These are phyloP conservation scores for Calyptommatus sinebrachiatus DNA, from an alignment of 2,113 vertebrate genomes.

Conservation along the genomic window DNA sequence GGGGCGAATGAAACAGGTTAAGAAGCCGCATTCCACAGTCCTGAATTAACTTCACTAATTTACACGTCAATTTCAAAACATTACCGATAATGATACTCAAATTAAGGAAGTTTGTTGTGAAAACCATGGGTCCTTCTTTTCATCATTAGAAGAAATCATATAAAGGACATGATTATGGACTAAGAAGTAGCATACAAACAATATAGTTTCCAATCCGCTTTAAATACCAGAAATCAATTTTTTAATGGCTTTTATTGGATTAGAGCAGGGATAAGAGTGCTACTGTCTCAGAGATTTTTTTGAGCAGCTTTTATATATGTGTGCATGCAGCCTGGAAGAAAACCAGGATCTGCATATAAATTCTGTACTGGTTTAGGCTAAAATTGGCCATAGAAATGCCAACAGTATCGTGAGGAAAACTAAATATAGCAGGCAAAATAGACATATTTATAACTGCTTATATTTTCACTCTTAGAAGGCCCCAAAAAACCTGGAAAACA, in stretches of 20 bases:
- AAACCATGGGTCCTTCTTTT: background rate
- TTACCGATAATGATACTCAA: background rate
- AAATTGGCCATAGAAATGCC: background rate
- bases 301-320: too few relatives aligned
- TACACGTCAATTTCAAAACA: background rate
- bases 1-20: background rate
- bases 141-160: background rate
- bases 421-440: background rate
- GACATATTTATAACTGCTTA: background rate
- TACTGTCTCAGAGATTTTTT: too few relatives aligned
- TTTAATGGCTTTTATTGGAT: too few relatives aligned
- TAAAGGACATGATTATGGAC: background rate
- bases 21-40: background rate
- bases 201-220: too few relatives aligned
- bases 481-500: background rate
- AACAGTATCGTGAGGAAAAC: too few relatives aligned
- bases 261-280: too few relatives aligned
- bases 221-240: too few relatives aligned
- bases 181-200: too few relatives aligned
- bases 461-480: background rate
- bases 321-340: background rate
- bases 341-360: background rate
- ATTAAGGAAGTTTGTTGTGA: background rate
- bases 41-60: background rate
- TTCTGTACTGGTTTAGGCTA: background rate